A percentile compares a stretch with the other conserved stretches of the same genome.
These are phyloP conservation scores for Micromys minutus DNA, from an alignment of 2,113 vertebrate genomes.

Conservation along the genomic window DNA sequence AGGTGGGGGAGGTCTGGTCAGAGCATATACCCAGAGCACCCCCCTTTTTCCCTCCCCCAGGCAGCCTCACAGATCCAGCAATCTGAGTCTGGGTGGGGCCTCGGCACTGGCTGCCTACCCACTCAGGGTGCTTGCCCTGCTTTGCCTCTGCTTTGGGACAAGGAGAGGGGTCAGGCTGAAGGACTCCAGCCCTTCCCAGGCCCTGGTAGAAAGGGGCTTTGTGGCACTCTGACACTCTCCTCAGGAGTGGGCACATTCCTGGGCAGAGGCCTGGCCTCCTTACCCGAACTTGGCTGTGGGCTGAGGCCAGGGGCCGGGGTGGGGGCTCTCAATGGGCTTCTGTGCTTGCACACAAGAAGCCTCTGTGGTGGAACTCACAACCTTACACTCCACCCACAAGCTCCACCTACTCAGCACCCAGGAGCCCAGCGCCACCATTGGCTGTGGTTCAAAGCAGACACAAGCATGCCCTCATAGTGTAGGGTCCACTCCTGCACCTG, in stretches of 20 bases:
- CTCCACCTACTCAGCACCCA: constrained; percentile 41
- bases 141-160: not conserved
- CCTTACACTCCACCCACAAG: not conserved
- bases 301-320: constrained; percentile 70
- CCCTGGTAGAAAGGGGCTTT: constrained; percentile 77
- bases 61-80: not conserved
- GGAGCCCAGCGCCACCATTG: not conserved
- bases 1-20: not conserved
- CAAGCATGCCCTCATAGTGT: not conserved
- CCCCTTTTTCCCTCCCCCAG: no score
- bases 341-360: constrained; percentile 76
- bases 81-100: not conserved
- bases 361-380: constrained; percentile 65
- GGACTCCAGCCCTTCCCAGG: constrained; percentile 61
- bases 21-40: not conserved
- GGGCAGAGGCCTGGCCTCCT: constrained; percentile 71
- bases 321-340: constrained; percentile 78
- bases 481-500: not conserved
- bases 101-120: not conserved
- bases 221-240: constrained; percentile 44
- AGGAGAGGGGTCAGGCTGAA: not conserved
- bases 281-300: constrained; percentile 29
- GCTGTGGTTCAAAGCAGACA: not conserved
- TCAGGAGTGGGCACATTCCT: constrained; percentile 73
- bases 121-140: not conserved